These are phyloP conservation scores for Alouatta caraya DNA, from an alignment of 2,797 vertebrate genomes.

Conservation along the genomic window DNA sequence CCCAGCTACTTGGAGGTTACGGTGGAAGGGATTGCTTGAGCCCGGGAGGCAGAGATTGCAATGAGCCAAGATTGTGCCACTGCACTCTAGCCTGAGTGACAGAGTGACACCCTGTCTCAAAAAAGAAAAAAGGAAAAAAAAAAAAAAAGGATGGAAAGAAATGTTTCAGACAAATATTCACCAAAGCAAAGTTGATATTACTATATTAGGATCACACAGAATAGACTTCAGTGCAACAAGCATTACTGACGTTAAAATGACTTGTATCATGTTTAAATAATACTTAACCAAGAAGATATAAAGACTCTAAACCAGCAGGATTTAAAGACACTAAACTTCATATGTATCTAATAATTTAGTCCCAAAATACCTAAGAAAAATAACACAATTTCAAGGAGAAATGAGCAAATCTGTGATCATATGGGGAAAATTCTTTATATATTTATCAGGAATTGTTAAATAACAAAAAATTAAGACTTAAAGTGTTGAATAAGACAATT, in stretches of 20 bases:
- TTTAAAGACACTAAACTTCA: neutral
- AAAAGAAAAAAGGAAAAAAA: neutral
- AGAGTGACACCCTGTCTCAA: too few species aligned
- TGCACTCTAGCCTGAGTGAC: too few species aligned
- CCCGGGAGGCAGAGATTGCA: too few species aligned
- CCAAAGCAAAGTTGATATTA: neutral
- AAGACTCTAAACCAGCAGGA: neutral
- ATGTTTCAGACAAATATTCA: neutral
- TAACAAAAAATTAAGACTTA: neutral
- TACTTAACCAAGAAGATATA: neutral
- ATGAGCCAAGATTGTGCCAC: too few species aligned
- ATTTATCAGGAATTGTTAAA: neutral
- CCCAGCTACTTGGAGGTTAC: too few species aligned
- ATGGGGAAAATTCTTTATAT: neutral
- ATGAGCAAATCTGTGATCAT: neutral
- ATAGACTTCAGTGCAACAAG: neutral
- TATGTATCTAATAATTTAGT: neutral
- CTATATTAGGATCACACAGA: neutral
- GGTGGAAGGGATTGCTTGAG: too few species aligned
- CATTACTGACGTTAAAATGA: constrained; percentile 15
- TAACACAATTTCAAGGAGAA: neutral
- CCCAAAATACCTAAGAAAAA: neutral
- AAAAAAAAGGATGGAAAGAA: neutral
- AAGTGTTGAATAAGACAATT: neutral
- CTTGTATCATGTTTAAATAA: neutral